Evolutionary conservation across 1,140 invertebrate genomes (phyloP), one percentile per base, ranked within the genome.

Genomic region (Drosophila varians): DNA sequence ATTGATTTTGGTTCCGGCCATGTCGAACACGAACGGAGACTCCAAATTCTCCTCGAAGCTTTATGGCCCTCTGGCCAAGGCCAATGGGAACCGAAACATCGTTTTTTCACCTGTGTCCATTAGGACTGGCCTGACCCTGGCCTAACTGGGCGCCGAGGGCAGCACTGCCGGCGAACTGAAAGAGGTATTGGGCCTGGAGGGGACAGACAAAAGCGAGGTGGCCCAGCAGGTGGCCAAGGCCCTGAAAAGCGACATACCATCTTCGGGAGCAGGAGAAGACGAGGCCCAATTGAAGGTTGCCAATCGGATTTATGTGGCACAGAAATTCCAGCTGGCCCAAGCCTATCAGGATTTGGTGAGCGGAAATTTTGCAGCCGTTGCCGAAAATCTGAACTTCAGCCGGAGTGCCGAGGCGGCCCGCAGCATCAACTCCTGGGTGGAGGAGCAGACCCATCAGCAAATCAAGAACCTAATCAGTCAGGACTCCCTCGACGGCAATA

Each of bases 361-460:
- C 25, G 56, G 51, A 42, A 26, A 74, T 46, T 65, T 74, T 8
- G 52, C 53, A 31, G 46, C 71, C n/a, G 18, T 36, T 11, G 80
- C 62, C 69, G 93, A 92, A 36, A 69, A 73, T 38, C 60, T 93
- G 9, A 77, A 93, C 82, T 94, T 94, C 65, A 18, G 8, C 3
- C 61, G 88, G 21, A 56, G 60, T 28, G 58, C 58, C 3, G 69
- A 65, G 38, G 73, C 93, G 3, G 80, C 91, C 12, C 52, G 82
- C 9, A 69, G 23, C 0, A 94, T 95, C 42, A 95, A 95, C 68
- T 34, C 70, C 7, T 95, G 93, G 93, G 93, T 94, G 12, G 90
- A 91, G 43, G 64, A 92, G 9, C 66, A 92, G 54, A 95, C 94
- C 0, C 87, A 92, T 25, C 75, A 92, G 18, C 92, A 92, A 78